A percentile compares a stretch with the other conserved stretches of the same genome.
Evolutionary conservation across 2,113 vertebrate species (phyloP).

Genomic region (Indicator maculatus): DNA sequence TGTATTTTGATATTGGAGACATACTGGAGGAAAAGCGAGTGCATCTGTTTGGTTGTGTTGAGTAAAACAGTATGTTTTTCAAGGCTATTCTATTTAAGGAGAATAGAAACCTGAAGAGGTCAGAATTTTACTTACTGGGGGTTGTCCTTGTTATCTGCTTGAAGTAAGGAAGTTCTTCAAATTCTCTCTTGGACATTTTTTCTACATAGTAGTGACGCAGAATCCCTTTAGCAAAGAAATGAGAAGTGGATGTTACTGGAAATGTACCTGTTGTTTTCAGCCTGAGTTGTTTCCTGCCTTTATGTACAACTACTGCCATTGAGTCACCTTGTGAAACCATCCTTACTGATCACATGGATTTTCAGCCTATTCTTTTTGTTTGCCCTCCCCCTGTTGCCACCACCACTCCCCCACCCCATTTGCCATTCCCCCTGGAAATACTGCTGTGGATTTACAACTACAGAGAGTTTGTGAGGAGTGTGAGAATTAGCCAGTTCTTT

Average conservation of each 20-base stretch:
- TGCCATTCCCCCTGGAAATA: neutral
- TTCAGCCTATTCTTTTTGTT: neutral
- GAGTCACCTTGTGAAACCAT: slow-evolving; percentile 5
- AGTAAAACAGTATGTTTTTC: neutral
- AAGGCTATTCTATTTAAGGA: neutral
- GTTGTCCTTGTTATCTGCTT: slow-evolving; percentile 82
- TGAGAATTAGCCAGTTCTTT: neutral
- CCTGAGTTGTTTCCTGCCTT: neutral
- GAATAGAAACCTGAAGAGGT: neutral
- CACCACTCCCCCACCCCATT: too few relatives aligned
- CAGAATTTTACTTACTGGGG: slow-evolving; percentile 75
- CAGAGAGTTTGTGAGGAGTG: neutral
- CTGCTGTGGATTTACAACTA: neutral
- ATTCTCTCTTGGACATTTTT: slow-evolving; percentile 80
- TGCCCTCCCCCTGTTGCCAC: neutral
- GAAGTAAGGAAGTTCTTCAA: slow-evolving; percentile 81
- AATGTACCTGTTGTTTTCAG: neutral
- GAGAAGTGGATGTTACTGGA: slow-evolving; percentile 10
- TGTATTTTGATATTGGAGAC: neutral
- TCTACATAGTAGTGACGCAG: slow-evolving; percentile 78
- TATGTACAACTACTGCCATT: neutral
- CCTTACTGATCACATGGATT: slow-evolving; percentile 23
- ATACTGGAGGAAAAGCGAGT: neutral
- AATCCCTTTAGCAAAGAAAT: slow-evolving; percentile 71
- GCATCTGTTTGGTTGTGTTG: neutral